Base-by-base conservation (phyloP, 2,797 vertebrate species). In the Lagocephalus sceleratus region DNA sequence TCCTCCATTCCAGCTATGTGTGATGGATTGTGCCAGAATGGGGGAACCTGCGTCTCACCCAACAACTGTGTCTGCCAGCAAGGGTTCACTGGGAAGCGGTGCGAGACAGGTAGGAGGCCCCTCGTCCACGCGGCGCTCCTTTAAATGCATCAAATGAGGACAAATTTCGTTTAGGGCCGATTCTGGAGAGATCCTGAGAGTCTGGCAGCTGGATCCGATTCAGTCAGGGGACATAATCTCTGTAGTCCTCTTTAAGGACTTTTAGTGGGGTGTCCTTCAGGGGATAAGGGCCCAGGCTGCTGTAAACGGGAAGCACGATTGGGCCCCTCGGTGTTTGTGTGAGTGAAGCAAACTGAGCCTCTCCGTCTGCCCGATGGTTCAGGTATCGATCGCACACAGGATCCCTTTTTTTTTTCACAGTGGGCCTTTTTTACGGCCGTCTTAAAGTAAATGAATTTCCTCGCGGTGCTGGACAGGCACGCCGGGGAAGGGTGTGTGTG, bases 11-110 rank as follows among this genome's bases (percentile, higher is more conserved):
- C 63, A 99, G 97, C 95, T 0, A 94, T 96, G 89, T 99, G 97
- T 87, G 94, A 94, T 65, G 93, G 95, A 0, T 91, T 94, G 51
- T 99, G 97, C 83, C 92, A 94, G 76, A 98, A 99, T 0, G 96
- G 97, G 55, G 97, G 96, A 42, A 92, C 92, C 76, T 99, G 97
- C 20, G 85, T 95, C 45, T 93, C 96, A 47, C 94, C 96, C 23
- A 94, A 97, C 49, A 92, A 94, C 67, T 99, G 97, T 59, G 86
- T 94, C 59, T 99, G 97, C 79, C 92, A 94, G 45, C 94, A 95
- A 79, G 96, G 96, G 61, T 99, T 98, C 79, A 98, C 94, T 0
- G 97, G 97, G 17, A 88, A 88, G 81, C 93, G 90, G 74, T 99
- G 97, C 68, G 95, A 98, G 84, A 94, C 93, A 73, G 97, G 96